phyloP scores from a whole-genome alignment of 2,888 invertebrate genomes.

The Xanthia togata region DNA sequence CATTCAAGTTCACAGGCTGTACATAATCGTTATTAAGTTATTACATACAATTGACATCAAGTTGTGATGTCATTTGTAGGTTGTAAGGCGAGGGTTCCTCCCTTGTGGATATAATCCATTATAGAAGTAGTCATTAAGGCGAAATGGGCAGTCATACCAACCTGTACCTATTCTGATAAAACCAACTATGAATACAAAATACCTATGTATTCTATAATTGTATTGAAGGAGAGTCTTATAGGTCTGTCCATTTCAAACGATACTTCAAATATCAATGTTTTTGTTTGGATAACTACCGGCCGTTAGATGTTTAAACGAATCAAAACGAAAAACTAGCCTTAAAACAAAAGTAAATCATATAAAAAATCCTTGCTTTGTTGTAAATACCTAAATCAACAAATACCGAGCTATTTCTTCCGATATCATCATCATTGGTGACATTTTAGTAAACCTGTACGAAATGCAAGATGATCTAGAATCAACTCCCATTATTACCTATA shows the following conservation, averaged over 20 bases:
- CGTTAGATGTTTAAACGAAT: background rate
- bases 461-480: slow-evolving; percentile 36
- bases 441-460: slow-evolving; percentile 39
- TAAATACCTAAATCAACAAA: slow-evolving; percentile 48
- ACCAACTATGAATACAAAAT: background rate
- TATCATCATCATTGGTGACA: slow-evolving; percentile 42
- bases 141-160: background rate
- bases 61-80: slow-evolving; percentile 52
- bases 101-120: slow-evolving; percentile 19
- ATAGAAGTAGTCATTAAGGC: slow-evolving; percentile 2
- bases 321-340: background rate
- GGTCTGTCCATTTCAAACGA: background rate
- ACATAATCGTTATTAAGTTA: slow-evolving; percentile 62
- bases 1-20: slow-evolving; percentile 70
- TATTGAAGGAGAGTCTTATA: background rate
- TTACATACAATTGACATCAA: slow-evolving; percentile 59
- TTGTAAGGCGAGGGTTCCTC: slow-evolving; percentile 14
- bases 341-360: background rate
- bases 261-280: background rate
- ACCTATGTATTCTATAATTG: background rate
- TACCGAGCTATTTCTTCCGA: slow-evolving; percentile 35
- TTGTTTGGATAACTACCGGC: background rate
- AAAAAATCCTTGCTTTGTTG: background rate
- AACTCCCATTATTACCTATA: slow-evolving; percentile 27
- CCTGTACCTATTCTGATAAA: slow-evolving; percentile 1